A percentile compares a stretch with the other conserved stretches of the same genome.
phyloP scores from a whole-genome alignment of 2,113 vertebrate genomes.

The Calcarius ornatus region DNA sequence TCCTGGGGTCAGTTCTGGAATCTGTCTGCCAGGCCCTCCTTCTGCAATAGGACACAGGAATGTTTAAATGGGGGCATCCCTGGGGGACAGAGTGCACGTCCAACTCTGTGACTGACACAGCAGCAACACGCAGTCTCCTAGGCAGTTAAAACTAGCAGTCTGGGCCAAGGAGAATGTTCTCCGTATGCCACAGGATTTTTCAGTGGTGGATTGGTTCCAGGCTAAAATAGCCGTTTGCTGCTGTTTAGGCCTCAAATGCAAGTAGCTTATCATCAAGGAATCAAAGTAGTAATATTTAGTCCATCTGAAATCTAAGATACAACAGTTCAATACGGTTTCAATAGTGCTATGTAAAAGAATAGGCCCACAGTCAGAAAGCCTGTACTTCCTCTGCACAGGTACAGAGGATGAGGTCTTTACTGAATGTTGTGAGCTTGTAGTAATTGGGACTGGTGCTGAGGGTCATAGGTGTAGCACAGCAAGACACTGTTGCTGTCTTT shows the following conservation, averaged over 20 bases:
- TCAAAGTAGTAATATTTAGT: constrained; percentile 27
- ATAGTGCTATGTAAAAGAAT: neutral
- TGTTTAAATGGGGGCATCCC: neutral
- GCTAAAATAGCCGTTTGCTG: constrained; percentile 8
- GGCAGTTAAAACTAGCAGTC: neutral
- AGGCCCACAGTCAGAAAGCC: neutral
- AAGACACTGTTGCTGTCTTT: neutral
- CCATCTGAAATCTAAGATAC: constrained; percentile 9
- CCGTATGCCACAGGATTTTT: neutral
- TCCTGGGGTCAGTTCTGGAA: neutral
- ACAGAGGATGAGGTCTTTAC: neutral
- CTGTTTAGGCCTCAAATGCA: neutral
- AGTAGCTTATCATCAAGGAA: constrained; percentile 19
- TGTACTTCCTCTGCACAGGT: neutral
- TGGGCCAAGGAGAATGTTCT: neutral
- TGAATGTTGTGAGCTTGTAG: neutral
- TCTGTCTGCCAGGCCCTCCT: neutral
- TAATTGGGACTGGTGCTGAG: neutral
- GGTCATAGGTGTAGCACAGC: neutral
- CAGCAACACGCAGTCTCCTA: neutral
- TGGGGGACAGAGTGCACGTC: neutral
- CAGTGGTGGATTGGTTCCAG: neutral
- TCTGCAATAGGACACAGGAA: neutral
- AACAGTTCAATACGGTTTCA: neutral
- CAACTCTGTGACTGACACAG: neutral